Percentiles rank a stretch among this genome's conserved stretches.
These are phyloP conservation scores for Oryctolagus cuniculus DNA, from an alignment of 2,113 vertebrate genomes.

Conservation along the genomic window mOryCun1.1 NC_091435.1:121281001-121281500, in stretches of 20 bases:
- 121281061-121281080: too few relatives aligned
- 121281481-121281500: neutral
- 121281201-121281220: too few relatives aligned
- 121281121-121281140: too few relatives aligned
- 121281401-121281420: neutral
- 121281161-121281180: too few relatives aligned
- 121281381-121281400: conserved; percentile 32
- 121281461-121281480: neutral
- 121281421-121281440: conserved; percentile 21
- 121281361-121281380: neutral
- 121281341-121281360: neutral
- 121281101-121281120: too few relatives aligned
- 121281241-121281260: neutral
- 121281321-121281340: neutral
- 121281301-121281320: neutral
- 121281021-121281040: too few relatives aligned
- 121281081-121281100: too few relatives aligned
- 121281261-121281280: neutral
- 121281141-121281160: too few relatives aligned
- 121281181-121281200: too few relatives aligned
- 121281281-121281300: neutral
- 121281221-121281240: neutral
- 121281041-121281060: too few relatives aligned
- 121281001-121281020: too few relatives aligned
- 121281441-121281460: neutral